Conservation (phyloP, 2,888 invertebrate genomes). For the Rhaphigaster nebulosa region DNA sequence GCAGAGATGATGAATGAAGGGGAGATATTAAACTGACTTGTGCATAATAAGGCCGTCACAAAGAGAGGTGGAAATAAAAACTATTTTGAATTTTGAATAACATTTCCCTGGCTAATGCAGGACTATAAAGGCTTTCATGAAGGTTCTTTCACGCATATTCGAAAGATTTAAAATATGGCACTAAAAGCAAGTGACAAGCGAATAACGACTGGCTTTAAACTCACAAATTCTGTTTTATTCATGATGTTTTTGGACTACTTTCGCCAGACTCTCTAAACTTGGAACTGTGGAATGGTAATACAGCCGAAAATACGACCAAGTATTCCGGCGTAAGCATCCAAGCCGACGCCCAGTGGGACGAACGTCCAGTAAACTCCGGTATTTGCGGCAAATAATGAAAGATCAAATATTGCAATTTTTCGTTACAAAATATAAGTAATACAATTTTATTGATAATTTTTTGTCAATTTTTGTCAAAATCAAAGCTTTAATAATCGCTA, state of each 20-base stretch:
- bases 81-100: background rate
- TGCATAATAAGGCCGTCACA: background rate
- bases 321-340: background rate
- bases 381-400: too few relatives aligned
- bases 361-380: too few relatives aligned
- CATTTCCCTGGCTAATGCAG: background rate
- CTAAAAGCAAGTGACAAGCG: background rate
- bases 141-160: background rate
- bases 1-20: background rate
- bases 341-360: background rate
- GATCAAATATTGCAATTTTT: too few relatives aligned
- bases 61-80: background rate
- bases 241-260: background rate
- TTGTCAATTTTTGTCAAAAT: too few relatives aligned
- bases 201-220: background rate
- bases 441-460: too few relatives aligned
- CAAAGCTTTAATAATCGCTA: too few relatives aligned
- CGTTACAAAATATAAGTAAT: too few relatives aligned
- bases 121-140: background rate
- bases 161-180: slow-evolving; percentile 1
- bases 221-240: slow-evolving; percentile 22
- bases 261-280: background rate
- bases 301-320: background rate
- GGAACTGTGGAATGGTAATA: background rate
- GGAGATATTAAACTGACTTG: slow-evolving; percentile 13